A percentile compares a stretch with the other conserved stretches of the same genome.
phyloP scores from a whole-genome alignment of 2,113 vertebrate species.

The Phalacrocorax carbo region DNA sequence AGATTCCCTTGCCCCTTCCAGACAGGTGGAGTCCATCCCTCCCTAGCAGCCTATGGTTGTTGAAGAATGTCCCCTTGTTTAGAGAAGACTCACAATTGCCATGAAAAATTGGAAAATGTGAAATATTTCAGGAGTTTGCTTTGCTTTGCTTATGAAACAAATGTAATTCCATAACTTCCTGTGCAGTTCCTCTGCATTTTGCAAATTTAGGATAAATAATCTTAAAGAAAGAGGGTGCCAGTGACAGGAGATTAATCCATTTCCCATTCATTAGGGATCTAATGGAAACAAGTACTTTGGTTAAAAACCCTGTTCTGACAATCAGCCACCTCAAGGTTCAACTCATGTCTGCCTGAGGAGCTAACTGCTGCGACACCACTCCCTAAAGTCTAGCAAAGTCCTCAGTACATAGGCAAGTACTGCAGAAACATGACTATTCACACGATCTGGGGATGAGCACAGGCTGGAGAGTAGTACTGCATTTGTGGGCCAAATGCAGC shows the following conservation, averaged over 20 bases:
- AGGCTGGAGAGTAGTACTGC: background rate
- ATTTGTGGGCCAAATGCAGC: background rate
- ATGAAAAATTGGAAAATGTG: background rate
- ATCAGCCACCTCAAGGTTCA: background rate
- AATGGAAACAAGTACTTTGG: background rate
- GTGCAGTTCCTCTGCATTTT: background rate
- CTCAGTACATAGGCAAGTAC: background rate
- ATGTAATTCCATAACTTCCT: accelerated
- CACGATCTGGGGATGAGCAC: accelerated
- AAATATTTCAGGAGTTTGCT: background rate
- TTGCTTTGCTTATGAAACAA: background rate
- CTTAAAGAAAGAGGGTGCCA: background rate
- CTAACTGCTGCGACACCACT: background rate
- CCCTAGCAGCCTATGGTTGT: no score
- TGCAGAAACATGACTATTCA: background rate
- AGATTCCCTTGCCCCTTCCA: no score
- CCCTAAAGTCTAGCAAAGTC: background rate
- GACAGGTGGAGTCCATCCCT: no score
- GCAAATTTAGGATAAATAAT: background rate
- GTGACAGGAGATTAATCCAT: background rate
- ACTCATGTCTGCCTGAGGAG: background rate
- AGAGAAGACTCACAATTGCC: background rate
- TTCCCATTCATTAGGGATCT: background rate
- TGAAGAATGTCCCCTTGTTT: no score
- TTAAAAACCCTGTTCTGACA: background rate